phyloP scores from a whole-genome alignment of 2,888 invertebrate species.

The Horisme vitalbata region DNA sequence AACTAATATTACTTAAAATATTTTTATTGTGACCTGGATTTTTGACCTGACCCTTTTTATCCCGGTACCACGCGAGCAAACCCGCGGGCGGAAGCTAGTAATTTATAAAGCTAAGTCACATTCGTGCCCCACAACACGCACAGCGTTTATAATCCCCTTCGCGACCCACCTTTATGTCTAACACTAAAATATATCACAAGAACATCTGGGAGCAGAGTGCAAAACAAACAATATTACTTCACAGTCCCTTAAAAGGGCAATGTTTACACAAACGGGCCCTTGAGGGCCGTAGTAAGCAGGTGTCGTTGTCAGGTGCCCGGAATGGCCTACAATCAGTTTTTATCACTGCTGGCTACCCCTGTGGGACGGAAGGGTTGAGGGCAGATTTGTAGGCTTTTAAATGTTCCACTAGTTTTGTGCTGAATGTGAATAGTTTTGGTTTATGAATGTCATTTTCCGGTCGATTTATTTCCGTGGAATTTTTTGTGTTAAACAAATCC shows the following conservation, averaged over 20 bases:
- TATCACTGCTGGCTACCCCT: conserved; percentile 45
- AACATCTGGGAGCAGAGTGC: conserved; percentile 24
- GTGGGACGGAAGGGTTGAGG: conserved; percentile 32
- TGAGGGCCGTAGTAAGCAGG: conserved; percentile 39
- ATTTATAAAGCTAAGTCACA: background rate
- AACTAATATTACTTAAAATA: no score
- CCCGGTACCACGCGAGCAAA: no score
- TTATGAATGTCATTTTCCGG: conserved; percentile 3
- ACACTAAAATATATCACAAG: conserved; percentile 9
- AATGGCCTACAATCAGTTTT: conserved; percentile 47
- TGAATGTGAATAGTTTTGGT: conserved; percentile 16
- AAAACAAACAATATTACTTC: conserved; percentile 30
- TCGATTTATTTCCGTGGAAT: background rate
- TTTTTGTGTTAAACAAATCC: background rate
- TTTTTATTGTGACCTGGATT: no score
- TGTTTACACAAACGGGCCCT: conserved; percentile 30
- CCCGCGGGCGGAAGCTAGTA: no score
- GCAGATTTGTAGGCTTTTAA: conserved; percentile 28
- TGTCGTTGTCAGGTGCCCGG: conserved; percentile 47
- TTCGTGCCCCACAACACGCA: background rate
- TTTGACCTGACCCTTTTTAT: no score
- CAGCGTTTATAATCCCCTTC: background rate
- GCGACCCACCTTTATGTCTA: background rate
- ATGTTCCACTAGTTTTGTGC: conserved; percentile 22
- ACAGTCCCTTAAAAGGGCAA: conserved; percentile 31